Conservation (phyloP, 2,797 vertebrate species). For the Monodelphis domestica region DNA sequence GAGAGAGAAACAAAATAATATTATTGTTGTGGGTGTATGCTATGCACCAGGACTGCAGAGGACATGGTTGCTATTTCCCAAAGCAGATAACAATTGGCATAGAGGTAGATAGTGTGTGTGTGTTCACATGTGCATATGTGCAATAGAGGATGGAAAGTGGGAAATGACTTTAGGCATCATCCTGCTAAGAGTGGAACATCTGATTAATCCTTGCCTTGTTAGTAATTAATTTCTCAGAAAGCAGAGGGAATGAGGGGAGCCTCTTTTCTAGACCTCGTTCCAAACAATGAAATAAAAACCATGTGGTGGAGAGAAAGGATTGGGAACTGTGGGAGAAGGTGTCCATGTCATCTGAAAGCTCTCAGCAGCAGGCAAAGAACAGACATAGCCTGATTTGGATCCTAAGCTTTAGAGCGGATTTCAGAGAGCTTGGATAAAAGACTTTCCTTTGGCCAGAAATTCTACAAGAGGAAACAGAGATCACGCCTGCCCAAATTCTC, state of each 20-base stretch:
- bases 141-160: no score
- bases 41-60: slow-evolving; percentile 44
- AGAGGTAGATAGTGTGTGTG: not conserved
- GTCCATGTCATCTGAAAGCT: slow-evolving; percentile 22
- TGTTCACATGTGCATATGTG: not conserved
- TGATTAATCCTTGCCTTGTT: slow-evolving; percentile 33
- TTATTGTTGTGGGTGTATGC: slow-evolving; percentile 9
- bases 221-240: slow-evolving; percentile 39
- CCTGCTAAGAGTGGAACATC: slow-evolving; percentile 10
- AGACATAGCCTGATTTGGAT: not conserved
- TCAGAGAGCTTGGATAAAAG: slow-evolving; percentile 41
- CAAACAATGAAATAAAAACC: slow-evolving; percentile 33
- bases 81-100: not conserved
- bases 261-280: slow-evolving; percentile 36
- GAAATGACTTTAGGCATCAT: slow-evolving; percentile 13
- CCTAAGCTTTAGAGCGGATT: slow-evolving; percentile 1
- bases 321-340: slow-evolving; percentile 23
- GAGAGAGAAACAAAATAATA: slow-evolving; percentile 56
- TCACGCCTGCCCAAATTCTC: slow-evolving; percentile 20
- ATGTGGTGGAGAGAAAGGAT: slow-evolving; percentile 32
- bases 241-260: slow-evolving; percentile 28
- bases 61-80: slow-evolving; percentile 42
- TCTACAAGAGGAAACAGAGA: slow-evolving; percentile 42
- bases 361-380: slow-evolving; percentile 32
- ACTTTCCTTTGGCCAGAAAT: slow-evolving; percentile 38